These are phyloP conservation scores for Meriones psammophilus DNA, from an alignment of 2,797 vertebrate species.

Conservation along the genomic window DNA sequence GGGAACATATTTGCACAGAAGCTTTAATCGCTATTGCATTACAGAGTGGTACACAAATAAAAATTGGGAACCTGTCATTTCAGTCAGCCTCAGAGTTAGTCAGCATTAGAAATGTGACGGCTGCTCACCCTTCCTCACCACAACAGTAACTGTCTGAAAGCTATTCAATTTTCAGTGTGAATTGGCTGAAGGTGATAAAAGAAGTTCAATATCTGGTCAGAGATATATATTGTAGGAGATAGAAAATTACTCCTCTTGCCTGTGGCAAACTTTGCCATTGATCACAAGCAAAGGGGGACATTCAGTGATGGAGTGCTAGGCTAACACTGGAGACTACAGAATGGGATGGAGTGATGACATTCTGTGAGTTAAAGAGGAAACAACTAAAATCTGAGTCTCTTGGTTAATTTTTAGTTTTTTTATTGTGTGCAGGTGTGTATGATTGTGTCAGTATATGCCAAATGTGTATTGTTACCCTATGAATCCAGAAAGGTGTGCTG, in stretches of 20 bases:
- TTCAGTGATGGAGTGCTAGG: not conserved
- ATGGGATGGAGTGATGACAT: not conserved
- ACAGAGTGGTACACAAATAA: not conserved
- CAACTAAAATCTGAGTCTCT: not conserved
- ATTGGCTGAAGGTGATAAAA: conserved; percentile 61
- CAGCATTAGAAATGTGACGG: not conserved
- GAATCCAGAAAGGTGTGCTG: not conserved
- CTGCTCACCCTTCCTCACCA: conserved; percentile 62
- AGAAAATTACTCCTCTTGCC: conserved; percentile 49
- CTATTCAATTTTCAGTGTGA: conserved; percentile 56
- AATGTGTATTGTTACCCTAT: not conserved
- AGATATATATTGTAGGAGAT: not conserved
- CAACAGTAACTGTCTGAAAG: not conserved
- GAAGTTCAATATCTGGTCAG: conserved; percentile 61
- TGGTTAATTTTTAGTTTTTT: conserved; percentile 22
- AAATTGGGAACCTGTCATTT: conserved; percentile 15
- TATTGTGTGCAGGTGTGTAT: not conserved
- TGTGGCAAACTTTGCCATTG: conserved; percentile 50
- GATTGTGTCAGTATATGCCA: not conserved
- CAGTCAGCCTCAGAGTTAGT: not conserved
- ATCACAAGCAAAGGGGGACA: conserved; percentile 29
- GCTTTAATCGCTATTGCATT: not conserved
- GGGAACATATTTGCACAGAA: not conserved
- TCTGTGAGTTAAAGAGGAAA: not conserved
- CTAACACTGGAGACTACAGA: not conserved